Base-by-base conservation (phyloP, 2,113 vertebrate species). In the Odocoileus virginianus region DNA sequence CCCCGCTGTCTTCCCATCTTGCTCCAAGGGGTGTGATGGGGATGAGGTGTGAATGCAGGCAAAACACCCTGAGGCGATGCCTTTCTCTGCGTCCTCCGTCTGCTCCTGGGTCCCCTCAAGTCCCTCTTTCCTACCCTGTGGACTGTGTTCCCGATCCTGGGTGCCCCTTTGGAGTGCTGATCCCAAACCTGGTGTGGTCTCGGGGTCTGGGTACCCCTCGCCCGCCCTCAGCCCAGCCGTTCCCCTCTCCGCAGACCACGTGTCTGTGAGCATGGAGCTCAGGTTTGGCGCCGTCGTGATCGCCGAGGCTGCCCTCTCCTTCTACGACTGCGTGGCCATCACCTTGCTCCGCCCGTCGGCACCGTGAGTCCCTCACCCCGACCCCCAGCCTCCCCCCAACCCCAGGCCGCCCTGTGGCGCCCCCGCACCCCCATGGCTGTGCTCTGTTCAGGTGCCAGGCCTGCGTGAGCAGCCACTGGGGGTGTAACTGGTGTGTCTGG, bases 401-500 rank as follows among this genome's bases (percentile, higher is more conserved):
- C 16, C 4, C 1, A 16, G 86, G 55, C 45, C 19, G 3, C 88
- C 76, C 43, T 0, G 0, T 5, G 15, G 40, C 0, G 7, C 33
- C 58, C 25, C 23, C 47, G 3, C 7, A 13, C 40, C 50, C 58
- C 96, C 97, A 98, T 82, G 83, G 79, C 95, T 98, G 50, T 97
- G 47, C 64, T 91, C 60, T 84, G 25, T 83, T 97, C 95, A 99
- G 99, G 89, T 99, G 99, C 97, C 99, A 98, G 67, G 99, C 99
- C 81, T 99, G 99, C 21, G 99, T 99, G 97, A 98, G 99, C 98
- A 99, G 99, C 97, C 99, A 95, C 55, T 99, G 99, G 99, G 99
- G 99, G 43, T 99, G 99, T 97, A 99, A 99, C 98, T 99, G 99
- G 99, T 99, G 99, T 21, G 98, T 99, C 95, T 99, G 99, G 97